Conservation (phyloP, 2,113 vertebrate species). For the Scalopus aquaticus region DNA sequence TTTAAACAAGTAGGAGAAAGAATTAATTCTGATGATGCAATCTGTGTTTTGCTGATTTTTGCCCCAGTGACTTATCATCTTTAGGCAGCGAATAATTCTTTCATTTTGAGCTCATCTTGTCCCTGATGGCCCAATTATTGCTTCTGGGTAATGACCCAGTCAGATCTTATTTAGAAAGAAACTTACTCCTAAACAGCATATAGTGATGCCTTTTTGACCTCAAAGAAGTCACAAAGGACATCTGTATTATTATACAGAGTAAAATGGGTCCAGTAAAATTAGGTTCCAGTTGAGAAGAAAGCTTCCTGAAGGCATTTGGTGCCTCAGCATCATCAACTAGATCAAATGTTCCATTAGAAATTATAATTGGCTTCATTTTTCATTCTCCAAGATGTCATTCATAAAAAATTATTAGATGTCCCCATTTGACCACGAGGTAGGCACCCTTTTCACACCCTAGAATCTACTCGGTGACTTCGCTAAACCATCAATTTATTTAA, state of each 20-base stretch:
- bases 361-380: slow-evolving; percentile 52
- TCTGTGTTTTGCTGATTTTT: slow-evolving; percentile 52
- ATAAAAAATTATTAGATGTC: slow-evolving; percentile 45
- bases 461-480: neutral
- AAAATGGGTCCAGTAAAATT: slow-evolving; percentile 61
- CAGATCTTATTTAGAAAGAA: slow-evolving; percentile 73
- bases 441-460: neutral
- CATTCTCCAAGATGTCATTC: slow-evolving; percentile 50
- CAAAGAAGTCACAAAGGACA: slow-evolving; percentile 57
- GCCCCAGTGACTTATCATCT: slow-evolving; percentile 43
- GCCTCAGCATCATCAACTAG: slow-evolving; percentile 32
- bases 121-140: slow-evolving; percentile 63
- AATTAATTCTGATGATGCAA: neutral
- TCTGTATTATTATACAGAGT: slow-evolving; percentile 62
- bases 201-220: slow-evolving; percentile 65
- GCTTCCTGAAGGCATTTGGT: slow-evolving; percentile 54
- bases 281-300: slow-evolving; percentile 72
- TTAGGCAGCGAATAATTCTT: slow-evolving; percentile 64
- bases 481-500: slow-evolving; percentile 29
- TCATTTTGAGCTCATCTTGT: slow-evolving; percentile 63
- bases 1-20: slow-evolving; percentile 13
- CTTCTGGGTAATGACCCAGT: slow-evolving; percentile 72
- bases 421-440: slow-evolving; percentile 46
- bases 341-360: slow-evolving; percentile 47
- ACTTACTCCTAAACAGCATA: slow-evolving; percentile 55